phyloP scores from a whole-genome alignment of 2,797 vertebrate species.

The Pseudochirops cupreus region DNA sequence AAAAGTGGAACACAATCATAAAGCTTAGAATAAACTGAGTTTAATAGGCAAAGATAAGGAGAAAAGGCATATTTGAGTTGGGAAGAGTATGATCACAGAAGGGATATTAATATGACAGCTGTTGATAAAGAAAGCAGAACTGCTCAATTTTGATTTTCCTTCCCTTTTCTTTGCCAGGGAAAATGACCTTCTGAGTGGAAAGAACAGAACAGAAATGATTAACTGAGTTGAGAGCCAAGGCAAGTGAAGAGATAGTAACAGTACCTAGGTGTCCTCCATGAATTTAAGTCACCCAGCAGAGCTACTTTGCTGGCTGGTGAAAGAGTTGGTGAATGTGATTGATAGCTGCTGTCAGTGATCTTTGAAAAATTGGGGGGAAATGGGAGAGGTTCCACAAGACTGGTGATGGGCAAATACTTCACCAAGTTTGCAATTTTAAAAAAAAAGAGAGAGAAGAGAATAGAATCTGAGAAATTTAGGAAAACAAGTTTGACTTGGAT shows the following conservation, averaged over 20 bases:
- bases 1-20: not conserved
- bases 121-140: not conserved
- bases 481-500: not conserved
- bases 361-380: not conserved
- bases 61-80: not conserved
- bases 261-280: not conserved
- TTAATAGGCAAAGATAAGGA: not conserved
- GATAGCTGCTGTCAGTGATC: not conserved
- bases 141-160: not conserved
- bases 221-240: not conserved
- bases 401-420: not conserved
- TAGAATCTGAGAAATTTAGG: not conserved
- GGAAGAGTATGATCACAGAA: not conserved
- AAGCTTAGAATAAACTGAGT: not conserved
- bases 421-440: not conserved
- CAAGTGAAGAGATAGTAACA: not conserved
- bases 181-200: not conserved
- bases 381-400: not conserved
- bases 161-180: not conserved
- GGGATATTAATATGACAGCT: not conserved
- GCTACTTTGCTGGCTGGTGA: not conserved
- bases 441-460: not conserved
- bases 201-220: not conserved
- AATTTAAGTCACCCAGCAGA: not conserved
- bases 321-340: not conserved